phyloP scores from a whole-genome alignment of 2,888 invertebrate species.

The Morpho helenor region DNA sequence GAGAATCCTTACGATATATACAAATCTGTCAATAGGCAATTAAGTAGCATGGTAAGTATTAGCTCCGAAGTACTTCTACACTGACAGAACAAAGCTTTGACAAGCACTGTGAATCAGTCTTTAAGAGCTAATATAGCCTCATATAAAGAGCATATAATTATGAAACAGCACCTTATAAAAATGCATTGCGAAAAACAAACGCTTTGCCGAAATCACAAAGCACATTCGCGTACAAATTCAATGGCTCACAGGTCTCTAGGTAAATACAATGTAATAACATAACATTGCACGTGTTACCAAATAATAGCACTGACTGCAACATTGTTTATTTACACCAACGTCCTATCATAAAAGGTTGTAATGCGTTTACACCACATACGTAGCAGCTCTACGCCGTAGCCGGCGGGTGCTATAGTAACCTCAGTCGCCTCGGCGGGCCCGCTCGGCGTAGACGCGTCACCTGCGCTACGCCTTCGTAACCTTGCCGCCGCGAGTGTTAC shows the following conservation, averaged over 20 bases:
- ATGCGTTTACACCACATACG: conserved; percentile 29
- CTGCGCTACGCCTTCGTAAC: conserved; percentile 30
- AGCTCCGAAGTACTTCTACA: too few species aligned
- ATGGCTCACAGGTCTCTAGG: conserved; percentile 9
- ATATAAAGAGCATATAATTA: too few species aligned
- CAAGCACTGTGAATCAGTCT: too few species aligned
- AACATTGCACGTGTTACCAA: conserved; percentile 12
- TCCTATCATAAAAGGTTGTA: conserved; percentile 28
- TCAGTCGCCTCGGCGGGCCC: conserved; percentile 60
- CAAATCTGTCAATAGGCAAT: too few species aligned
- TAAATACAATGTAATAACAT: conserved; percentile 12
- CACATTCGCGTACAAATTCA: conserved; percentile 3
- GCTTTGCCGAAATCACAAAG: too few species aligned
- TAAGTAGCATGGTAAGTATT: too few species aligned
- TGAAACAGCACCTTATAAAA: not conserved
- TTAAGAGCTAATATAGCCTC: too few species aligned
- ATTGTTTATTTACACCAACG: conserved; percentile 32
- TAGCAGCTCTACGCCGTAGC: conserved; percentile 54
- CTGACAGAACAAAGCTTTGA: too few species aligned
- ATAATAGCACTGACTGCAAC: conserved; percentile 15
- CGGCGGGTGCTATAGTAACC: conserved; percentile 71
- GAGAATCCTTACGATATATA: too few species aligned
- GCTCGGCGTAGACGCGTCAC: conserved; percentile 58
- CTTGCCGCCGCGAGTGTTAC: conserved; percentile 15
- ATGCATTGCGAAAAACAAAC: too few species aligned